Conservation (phyloP, 2,797 vertebrate species). For the Apogon talboti region DNA sequence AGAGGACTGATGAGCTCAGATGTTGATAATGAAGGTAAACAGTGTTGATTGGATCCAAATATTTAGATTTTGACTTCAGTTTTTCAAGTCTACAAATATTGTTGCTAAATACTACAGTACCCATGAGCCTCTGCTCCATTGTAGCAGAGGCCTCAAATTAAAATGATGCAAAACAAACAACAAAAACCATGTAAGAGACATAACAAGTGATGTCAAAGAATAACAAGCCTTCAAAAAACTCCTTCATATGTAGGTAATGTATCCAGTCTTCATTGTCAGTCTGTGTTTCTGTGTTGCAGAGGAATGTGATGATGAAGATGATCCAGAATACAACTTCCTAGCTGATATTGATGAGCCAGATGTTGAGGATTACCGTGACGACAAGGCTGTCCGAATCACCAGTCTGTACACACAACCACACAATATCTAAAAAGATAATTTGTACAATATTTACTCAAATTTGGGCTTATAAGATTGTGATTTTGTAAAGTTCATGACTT, state of each 20-base stretch:
- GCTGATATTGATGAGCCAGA: slow-evolving; percentile 95
- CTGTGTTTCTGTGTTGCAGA: slow-evolving; percentile 75
- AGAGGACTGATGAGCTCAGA: slow-evolving; percentile 91
- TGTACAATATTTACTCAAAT: too few relatives aligned
- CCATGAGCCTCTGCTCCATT: too few relatives aligned
- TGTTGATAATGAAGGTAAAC: slow-evolving; percentile 89
- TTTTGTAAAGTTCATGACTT: too few relatives aligned
- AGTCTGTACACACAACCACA: slow-evolving; percentile 83
- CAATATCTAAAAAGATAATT: neutral
- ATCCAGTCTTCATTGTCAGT: neutral
- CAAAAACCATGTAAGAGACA: too few relatives aligned
- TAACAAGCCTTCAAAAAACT: too few relatives aligned
- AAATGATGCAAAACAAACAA: too few relatives aligned
- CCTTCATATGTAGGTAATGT: neutral
- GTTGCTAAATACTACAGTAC: too few relatives aligned
- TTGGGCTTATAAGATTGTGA: too few relatives aligned
- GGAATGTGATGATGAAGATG: slow-evolving; percentile 95
- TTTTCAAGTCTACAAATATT: too few relatives aligned
- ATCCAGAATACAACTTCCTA: slow-evolving; percentile 97
- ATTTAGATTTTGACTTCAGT: neutral
- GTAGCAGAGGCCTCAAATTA: too few relatives aligned
- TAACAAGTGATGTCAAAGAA: too few relatives aligned
- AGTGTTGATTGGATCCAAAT: too few relatives aligned
- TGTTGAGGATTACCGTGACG: slow-evolving; percentile 94
- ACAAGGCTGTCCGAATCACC: slow-evolving; percentile 95